Conservation (phyloP, 2,113 vertebrate genomes). For the Capreolus pygargus region DNA sequence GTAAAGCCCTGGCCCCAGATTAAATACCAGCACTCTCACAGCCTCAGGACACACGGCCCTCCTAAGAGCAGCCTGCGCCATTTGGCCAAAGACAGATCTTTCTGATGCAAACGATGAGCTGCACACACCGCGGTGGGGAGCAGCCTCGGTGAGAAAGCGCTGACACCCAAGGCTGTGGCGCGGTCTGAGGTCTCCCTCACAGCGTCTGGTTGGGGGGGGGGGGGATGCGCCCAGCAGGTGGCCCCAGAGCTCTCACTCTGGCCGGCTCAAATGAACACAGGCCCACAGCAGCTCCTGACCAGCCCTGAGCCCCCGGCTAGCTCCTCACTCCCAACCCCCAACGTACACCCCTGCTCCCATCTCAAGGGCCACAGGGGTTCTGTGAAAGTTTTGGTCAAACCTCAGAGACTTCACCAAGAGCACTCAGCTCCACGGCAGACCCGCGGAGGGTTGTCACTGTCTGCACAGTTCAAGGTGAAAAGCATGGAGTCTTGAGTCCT, state of each 20-base stretch:
- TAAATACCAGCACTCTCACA: not conserved
- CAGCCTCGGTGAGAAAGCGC: not conserved
- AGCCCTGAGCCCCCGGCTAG: not conserved
- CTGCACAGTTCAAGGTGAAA: not conserved
- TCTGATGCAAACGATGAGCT: not conserved
- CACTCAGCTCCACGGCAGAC: not conserved
- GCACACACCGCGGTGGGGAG: not conserved
- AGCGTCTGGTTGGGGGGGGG: rapidly evolving
- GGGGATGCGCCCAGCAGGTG: not conserved
- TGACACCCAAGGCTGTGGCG: not conserved
- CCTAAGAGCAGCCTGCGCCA: not conserved
- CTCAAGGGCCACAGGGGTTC: not conserved
- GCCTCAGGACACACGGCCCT: not conserved
- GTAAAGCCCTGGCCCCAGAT: not conserved
- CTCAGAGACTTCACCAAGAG: not conserved
- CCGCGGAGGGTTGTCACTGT: not conserved
- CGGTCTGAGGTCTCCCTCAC: not conserved
- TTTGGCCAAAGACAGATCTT: not conserved
- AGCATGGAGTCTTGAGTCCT: not conserved
- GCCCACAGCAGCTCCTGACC: not conserved
- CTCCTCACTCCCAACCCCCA: not conserved
- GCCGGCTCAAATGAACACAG: not conserved
- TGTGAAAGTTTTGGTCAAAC: not conserved
- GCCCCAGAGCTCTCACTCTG: not conserved
- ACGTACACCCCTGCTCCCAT: not conserved